Evolutionary conservation across 2,113 vertebrate genomes (phyloP).

Genomic region (Aegithalos caudatus): DNA sequence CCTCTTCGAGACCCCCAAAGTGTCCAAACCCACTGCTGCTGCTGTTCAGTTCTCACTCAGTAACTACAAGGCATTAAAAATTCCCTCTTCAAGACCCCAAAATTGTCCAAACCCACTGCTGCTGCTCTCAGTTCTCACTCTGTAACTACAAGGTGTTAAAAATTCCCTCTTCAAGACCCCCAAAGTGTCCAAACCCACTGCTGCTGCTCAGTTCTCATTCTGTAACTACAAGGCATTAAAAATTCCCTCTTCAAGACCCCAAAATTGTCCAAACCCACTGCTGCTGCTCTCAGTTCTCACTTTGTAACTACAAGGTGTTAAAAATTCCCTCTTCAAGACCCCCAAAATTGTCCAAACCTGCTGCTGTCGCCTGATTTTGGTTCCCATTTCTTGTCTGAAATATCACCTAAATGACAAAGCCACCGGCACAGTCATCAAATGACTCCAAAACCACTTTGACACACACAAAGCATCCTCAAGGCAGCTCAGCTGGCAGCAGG

Average conservation of each 20-base stretch:
- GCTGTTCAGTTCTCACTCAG: background rate
- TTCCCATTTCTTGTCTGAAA: background rate
- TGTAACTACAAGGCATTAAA: background rate
- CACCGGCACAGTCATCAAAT: rapidly evolving
- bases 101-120: background rate
- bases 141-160: background rate
- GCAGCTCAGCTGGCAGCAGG: background rate
- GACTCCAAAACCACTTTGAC: background rate
- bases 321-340: background rate
- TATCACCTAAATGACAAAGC: background rate
- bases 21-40: background rate
- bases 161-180: background rate
- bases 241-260: background rate
- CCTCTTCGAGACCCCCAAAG: background rate
- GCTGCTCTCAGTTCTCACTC: background rate
- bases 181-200: background rate
- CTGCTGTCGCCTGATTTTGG: background rate
- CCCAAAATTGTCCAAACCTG: background rate
- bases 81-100: background rate
- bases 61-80: background rate
- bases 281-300: background rate
- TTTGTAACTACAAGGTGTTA: background rate
- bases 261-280: background rate
- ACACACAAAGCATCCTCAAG: background rate
- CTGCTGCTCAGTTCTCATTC: background rate